Evolutionary conservation across 2,113 vertebrate species (phyloP), one percentile per base, ranked within the genome.

Genomic region (Sciurus niger): DNA sequence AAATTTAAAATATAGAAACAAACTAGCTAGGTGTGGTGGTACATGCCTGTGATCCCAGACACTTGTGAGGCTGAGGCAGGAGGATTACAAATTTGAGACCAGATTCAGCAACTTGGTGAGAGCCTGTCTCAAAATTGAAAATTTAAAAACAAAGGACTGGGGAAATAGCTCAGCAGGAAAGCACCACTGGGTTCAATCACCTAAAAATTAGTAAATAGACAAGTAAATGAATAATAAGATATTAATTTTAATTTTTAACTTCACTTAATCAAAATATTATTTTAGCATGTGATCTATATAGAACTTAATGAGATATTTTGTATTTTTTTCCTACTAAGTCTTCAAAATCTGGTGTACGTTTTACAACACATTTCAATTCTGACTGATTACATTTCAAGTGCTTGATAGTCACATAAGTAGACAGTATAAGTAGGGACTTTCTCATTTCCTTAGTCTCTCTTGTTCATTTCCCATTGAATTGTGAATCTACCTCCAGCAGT

Each of bases 401-500:
- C n/a, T 74, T 11, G 65, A 10, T 78, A 84, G 78, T 32, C n/a
- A 72, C 34, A 46, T 53, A 16, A 79, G 34, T 74, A 10, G 48
- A 72, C 8, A 70, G 67, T 18, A 58, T 55, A 43, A 46, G 60
- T 80, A 92, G 46, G 40, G 24, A 82, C 14, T 18, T 83, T 89
- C 63, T 77, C 24, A n/a, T 87, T 90, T 93, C 51, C 37, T 84
- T 80, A 30, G 6, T 78, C 46, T 86, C 32, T 48, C 67, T 40
- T 40, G 1, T 40, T 86, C 34, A 34, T 89, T 94, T 79, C 84
- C 60, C 73, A n/a, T 72, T 90, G 63, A 84, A 90, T 63, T 87
- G 30, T 95, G 46, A 93, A 91, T 79, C 34, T 17, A 20, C 24
- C 16, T 77, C 20, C 16, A 90, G 46, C 20, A 73, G 30, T 65